Evolutionary conservation across 2,888 invertebrate species (phyloP).

Genomic region (Tachina fera): DNA sequence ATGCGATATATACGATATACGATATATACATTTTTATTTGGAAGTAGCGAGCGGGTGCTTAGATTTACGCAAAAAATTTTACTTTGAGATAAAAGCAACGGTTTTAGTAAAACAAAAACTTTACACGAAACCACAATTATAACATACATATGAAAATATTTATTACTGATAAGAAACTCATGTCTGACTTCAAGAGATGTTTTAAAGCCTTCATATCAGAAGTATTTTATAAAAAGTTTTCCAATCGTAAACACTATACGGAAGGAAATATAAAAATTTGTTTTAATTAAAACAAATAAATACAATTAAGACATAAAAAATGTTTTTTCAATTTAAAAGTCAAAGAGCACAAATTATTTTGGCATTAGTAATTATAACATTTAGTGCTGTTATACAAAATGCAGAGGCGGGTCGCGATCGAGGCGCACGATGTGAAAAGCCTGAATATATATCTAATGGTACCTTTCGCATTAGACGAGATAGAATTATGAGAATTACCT

Average conservation of each 20-base stretch:
- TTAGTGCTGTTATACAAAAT: background rate
- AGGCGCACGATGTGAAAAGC: conserved; percentile 65
- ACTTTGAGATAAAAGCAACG: conserved; percentile 25
- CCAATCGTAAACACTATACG: conserved; percentile 52
- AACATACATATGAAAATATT: conserved; percentile 14
- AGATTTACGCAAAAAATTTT: conserved; percentile 50
- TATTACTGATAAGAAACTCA: conserved; percentile 52
- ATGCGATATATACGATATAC: too few relatives aligned
- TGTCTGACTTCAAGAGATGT: conserved; percentile 57
- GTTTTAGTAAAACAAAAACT: background rate
- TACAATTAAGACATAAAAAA: conserved; percentile 13
- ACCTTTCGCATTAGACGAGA: conserved; percentile 55
- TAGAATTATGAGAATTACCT: conserved; percentile 70
- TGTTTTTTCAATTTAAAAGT: conserved; percentile 26
- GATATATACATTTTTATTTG: conserved; percentile 18
- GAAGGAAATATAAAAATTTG: conserved; percentile 11
- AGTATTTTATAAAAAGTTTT: conserved; percentile 48
- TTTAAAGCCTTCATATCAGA: conserved; percentile 46
- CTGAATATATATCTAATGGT: conserved; percentile 70
- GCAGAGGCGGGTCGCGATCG: conserved; percentile 48
- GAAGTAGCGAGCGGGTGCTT: conserved; percentile 50
- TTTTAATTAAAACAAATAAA: background rate
- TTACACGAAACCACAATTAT: conserved; percentile 44
- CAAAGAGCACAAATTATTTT: background rate
- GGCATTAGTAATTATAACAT: conserved; percentile 16